phyloP scores from a whole-genome alignment of 2,888 invertebrate genomes.

The Geotrupes spiniger region DNA sequence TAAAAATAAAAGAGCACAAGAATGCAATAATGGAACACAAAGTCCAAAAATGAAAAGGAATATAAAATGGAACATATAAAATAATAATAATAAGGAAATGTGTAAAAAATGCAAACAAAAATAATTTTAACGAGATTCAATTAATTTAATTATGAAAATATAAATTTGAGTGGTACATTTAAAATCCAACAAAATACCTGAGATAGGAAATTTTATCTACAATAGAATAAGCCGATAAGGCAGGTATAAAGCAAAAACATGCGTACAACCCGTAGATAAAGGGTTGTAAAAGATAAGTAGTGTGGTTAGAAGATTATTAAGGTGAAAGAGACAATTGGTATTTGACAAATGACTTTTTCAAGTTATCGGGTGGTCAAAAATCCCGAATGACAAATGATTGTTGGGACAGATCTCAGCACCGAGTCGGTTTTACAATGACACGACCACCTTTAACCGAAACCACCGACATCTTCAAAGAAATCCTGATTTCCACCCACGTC shows the following conservation, averaged over 20 bases:
- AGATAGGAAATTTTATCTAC: no score
- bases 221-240: background rate
- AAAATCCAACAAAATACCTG: no score
- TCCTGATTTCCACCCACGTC: background rate
- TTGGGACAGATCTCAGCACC: constrained; percentile 47
- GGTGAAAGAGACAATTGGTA: constrained; percentile 43
- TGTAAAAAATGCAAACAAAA: no score
- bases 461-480: constrained; percentile 19
- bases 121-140: no score
- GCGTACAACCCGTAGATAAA: constrained; percentile 8
- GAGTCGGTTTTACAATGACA: constrained; percentile 38
- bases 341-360: constrained; percentile 51
- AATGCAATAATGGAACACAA: no score
- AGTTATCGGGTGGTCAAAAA: constrained; percentile 47
- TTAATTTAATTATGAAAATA: no score
- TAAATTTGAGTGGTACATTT: no score
- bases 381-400: constrained; percentile 50
- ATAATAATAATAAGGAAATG: no score
- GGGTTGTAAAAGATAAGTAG: constrained; percentile 21
- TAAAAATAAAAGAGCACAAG: no score
- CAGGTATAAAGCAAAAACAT: background rate
- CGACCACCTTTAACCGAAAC: constrained; percentile 43
- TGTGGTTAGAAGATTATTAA: constrained; percentile 12
- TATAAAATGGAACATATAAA: no score
- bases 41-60: no score